phyloP scores from a whole-genome alignment of 1,140 invertebrate genomes.

The Heterodera schachtii region DNA sequence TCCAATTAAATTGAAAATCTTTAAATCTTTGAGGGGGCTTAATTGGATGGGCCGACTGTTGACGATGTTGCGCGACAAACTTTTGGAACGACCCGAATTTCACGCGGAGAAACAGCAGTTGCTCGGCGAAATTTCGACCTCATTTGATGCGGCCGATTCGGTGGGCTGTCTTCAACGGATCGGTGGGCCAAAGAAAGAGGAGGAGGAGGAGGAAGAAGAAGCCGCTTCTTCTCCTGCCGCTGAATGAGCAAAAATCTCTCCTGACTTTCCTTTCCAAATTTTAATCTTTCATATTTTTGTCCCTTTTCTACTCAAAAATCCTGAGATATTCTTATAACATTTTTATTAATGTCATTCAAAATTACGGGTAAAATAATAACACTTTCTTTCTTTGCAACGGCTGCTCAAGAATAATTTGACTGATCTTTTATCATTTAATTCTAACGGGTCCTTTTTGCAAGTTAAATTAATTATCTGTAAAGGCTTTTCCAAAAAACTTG shows the following conservation, averaged over 20 bases:
- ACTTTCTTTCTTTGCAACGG: not conserved
- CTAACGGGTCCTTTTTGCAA: not conserved
- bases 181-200: not conserved
- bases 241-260: not conserved
- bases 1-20: not conserved
- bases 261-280: not conserved
- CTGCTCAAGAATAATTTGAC: not conserved
- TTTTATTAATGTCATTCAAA: not conserved
- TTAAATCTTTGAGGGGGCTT: not conserved
- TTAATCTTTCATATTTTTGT: not conserved
- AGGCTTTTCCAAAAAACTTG: not conserved
- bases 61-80: constrained; percentile 35
- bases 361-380: not conserved
- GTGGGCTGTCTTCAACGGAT: constrained; percentile 8
- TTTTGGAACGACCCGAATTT: constrained; percentile 36
- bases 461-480: constrained; percentile 2
- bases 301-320: not conserved
- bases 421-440: too few relatives aligned
- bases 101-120: constrained; percentile 17
- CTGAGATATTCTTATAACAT: not conserved
- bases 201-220: not conserved
- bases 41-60: constrained; percentile 40
- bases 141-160: constrained; percentile 15
- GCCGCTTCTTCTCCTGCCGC: not conserved
- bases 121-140: constrained; percentile 5